Evolutionary conservation across 2,797 vertebrate genomes (phyloP).

Genomic region (Antrozous pallidus): DNA sequence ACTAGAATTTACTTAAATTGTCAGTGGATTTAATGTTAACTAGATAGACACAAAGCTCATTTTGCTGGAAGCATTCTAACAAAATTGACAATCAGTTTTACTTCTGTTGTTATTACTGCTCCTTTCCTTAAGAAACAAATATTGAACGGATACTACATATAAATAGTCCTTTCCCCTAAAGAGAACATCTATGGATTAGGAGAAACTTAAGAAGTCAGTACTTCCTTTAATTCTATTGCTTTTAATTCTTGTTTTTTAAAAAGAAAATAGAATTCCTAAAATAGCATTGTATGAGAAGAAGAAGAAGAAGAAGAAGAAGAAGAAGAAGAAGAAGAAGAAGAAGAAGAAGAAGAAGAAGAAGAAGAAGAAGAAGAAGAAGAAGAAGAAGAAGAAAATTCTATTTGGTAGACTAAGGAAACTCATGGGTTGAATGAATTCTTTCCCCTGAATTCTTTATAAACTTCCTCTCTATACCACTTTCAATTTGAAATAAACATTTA

Average conservation of each 20-base stretch:
- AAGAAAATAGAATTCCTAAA: slow-evolving; percentile 57
- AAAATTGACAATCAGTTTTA: slow-evolving; percentile 11
- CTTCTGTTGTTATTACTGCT: slow-evolving; percentile 13
- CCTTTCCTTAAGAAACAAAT: slow-evolving; percentile 49
- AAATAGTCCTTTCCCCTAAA: not conserved
- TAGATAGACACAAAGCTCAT: not conserved
- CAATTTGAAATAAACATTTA: slow-evolving; percentile 64
- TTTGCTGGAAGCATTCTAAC: slow-evolving; percentile 35
- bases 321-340: not conserved
- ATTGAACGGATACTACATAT: not conserved
- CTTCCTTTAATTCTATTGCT: slow-evolving; percentile 3
- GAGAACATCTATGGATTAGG: not conserved
- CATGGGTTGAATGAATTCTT: slow-evolving; percentile 44
- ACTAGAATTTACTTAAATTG: slow-evolving; percentile 19
- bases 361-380: not conserved
- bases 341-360: not conserved
- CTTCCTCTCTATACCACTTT: slow-evolving; percentile 62
- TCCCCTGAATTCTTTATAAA: slow-evolving; percentile 58
- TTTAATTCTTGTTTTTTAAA: slow-evolving; percentile 38
- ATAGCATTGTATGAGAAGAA: slow-evolving; percentile 31
- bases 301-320: not conserved
- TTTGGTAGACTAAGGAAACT: slow-evolving; percentile 45
- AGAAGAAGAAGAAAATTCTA: not conserved
- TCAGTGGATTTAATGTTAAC: not conserved
- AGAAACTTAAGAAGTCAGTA: slow-evolving; percentile 40